Conservation (phyloP, 2,113 vertebrate species). For the Martes martes region DNA sequence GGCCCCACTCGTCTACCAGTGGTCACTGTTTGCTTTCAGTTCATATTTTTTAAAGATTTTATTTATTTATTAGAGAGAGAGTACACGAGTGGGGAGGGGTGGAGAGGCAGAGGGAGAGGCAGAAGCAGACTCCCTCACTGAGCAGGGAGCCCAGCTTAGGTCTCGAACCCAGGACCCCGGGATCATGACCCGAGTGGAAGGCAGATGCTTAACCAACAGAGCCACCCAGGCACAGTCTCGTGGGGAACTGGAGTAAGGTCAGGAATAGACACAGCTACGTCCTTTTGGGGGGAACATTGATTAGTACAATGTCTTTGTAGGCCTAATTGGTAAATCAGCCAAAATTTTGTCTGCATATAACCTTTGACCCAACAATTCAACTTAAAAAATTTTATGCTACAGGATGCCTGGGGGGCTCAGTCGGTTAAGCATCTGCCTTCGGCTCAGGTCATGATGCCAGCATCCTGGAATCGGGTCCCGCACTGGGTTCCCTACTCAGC, state of each 20-base stretch:
- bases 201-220: neutral
- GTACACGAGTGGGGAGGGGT: neutral
- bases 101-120: neutral
- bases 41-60: neutral
- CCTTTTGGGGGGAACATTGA: neutral
- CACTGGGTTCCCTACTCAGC: neutral
- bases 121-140: no score
- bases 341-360: neutral
- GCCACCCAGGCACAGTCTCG: neutral
- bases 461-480: accelerated
- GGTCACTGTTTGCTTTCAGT: neutral
- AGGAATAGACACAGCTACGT: neutral
- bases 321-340: neutral
- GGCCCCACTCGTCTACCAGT: neutral
- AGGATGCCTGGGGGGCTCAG: neutral
- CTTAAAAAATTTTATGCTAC: neutral
- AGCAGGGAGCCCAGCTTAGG: no score
- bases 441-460: neutral
- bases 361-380: neutral
- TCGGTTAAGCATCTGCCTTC: neutral
- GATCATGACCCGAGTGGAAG: neutral
- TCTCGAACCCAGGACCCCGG: no score
- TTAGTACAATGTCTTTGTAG: neutral
- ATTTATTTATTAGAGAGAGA: neutral
- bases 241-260: neutral